These are phyloP conservation scores for Caenorhabditis sp. DNA, from an alignment of 2,888 invertebrate genomes.

Conservation along the genomic window DNA sequence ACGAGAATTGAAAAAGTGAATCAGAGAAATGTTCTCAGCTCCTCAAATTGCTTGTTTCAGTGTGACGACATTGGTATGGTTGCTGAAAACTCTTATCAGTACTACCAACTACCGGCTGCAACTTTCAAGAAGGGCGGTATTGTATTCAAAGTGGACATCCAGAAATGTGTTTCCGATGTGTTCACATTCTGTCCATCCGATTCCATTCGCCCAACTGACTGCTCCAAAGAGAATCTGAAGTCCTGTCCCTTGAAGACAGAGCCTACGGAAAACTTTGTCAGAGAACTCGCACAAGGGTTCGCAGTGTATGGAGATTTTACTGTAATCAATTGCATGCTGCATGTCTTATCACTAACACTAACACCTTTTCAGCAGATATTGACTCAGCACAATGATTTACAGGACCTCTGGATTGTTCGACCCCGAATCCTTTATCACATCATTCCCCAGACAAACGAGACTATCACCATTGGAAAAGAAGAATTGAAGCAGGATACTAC, in stretches of 20 bases:
- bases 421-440: slow-evolving; percentile 36
- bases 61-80: slow-evolving; percentile 50
- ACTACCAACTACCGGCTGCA: slow-evolving; percentile 20
- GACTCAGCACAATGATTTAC: not conserved
- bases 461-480: slow-evolving; percentile 1
- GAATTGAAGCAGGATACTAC: not conserved
- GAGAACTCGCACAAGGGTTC: slow-evolving; percentile 30
- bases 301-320: slow-evolving; percentile 41
- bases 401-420: not conserved
- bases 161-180: slow-evolving; percentile 8
- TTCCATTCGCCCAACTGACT: not conserved
- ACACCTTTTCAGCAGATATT: slow-evolving; percentile 18
- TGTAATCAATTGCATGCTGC: not conserved
- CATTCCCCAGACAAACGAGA: slow-evolving; percentile 5
- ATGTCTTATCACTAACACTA: not conserved
- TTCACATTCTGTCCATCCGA: slow-evolving; percentile 20
- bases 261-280: not conserved
- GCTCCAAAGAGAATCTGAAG: slow-evolving; percentile 8
- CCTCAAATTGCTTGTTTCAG: slow-evolving; percentile 9
- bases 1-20: not conserved
- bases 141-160: slow-evolving; percentile 3
- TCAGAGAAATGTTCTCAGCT: not conserved
- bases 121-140: slow-evolving; percentile 16
- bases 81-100: slow-evolving; percentile 14
- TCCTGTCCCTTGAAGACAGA: slow-evolving; percentile 1